Percentiles rank a stretch among this genome's conserved stretches.
phyloP scores from a whole-genome alignment of 2,113 vertebrate genomes.

The Agelaius phoeniceus region DNA sequence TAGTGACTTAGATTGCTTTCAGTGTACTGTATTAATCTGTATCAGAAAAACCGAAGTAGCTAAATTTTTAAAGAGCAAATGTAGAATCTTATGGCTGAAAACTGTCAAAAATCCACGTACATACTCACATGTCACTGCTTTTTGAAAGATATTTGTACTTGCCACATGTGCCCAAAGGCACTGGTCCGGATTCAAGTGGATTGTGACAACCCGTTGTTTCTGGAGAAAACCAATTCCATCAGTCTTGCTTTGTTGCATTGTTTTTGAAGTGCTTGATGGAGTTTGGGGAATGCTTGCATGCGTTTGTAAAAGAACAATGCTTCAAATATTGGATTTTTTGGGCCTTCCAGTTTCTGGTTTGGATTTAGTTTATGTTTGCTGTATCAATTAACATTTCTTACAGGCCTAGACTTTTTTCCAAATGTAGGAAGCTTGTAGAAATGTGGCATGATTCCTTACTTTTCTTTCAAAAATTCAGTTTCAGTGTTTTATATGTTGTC shows the following conservation, averaged over 20 bases:
- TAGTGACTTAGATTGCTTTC: not conserved
- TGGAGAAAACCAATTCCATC: slow-evolving; percentile 23
- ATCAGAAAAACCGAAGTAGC: not conserved
- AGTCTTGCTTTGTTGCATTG: not conserved
- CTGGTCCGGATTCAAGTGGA: not conserved
- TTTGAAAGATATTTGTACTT: not conserved
- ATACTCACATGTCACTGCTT: not conserved
- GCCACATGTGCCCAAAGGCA: not conserved
- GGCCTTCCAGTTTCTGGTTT: not conserved
- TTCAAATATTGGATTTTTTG: not conserved
- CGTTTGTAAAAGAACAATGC: not conserved
- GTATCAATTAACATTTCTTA: not conserved
- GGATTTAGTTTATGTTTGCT: not conserved
- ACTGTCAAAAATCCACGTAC: not conserved
- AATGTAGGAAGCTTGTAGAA: not conserved
- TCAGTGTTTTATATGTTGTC: not conserved
- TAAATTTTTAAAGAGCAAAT: not conserved
- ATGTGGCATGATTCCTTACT: fast-evolving
- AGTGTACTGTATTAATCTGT: not conserved
- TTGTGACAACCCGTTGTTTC: slow-evolving; percentile 1
- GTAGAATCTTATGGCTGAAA: not conserved
- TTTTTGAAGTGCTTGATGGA: not conserved
- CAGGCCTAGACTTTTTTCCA: not conserved
- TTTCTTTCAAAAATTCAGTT: not conserved
- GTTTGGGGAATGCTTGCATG: not conserved